A percentile compares a stretch with the other conserved stretches of the same genome.
phyloP scores from a whole-genome alignment of 2,113 vertebrate species.

The Myotis davidii region DNA sequence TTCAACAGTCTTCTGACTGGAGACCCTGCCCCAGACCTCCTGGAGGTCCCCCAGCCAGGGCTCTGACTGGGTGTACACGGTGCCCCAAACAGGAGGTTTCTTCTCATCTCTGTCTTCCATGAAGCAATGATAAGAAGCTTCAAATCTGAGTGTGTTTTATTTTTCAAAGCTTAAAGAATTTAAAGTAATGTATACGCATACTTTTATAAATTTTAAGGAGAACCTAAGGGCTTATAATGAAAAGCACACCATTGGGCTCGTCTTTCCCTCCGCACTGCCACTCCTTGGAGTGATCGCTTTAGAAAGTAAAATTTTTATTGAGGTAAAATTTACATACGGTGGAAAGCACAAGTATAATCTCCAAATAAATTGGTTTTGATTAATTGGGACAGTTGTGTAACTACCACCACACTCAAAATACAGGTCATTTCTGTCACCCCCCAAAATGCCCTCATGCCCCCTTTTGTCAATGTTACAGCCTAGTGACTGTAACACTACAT shows the following conservation, averaged over 20 bases:
- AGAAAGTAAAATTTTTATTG: neutral
- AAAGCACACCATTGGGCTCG: neutral
- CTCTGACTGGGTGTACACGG: neutral
- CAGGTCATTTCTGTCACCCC: neutral
- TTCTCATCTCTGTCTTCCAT: conserved; percentile 34
- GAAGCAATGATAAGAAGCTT: conserved; percentile 13
- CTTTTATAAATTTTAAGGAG: conserved; percentile 29
- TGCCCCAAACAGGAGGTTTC: neutral
- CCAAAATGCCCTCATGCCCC: neutral
- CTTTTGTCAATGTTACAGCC: neutral
- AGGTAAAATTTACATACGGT: conserved; percentile 14
- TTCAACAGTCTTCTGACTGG: conserved; percentile 7
- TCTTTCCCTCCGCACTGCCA: neutral
- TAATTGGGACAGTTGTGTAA: neutral
- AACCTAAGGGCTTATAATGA: neutral
- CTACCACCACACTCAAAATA: neutral
- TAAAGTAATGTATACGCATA: neutral
- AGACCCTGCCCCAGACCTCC: neutral
- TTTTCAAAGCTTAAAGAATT: conserved; percentile 48
- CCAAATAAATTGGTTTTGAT: neutral
- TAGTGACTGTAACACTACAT: no score
- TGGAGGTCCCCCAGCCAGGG: neutral
- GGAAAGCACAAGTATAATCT: conserved; percentile 13
- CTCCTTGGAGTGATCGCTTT: neutral
- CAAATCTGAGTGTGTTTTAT: neutral